These are phyloP conservation scores for Trachelus tabidus DNA, from an alignment of 2,888 invertebrate genomes.

Conservation along the genomic window DNA sequence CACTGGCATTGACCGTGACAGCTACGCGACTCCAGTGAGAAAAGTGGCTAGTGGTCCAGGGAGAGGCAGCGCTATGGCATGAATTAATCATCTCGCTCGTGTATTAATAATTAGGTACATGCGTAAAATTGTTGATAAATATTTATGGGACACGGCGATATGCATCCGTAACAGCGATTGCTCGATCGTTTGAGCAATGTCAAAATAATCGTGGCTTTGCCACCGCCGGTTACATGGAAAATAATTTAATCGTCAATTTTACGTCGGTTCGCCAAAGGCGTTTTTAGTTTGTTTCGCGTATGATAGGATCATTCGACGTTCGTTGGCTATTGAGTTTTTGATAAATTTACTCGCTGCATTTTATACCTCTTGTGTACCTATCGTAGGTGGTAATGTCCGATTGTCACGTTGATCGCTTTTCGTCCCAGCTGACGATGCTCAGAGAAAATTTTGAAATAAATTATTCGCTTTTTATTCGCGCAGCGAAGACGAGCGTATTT, in stretches of 20 bases:
- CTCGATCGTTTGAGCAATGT: slow-evolving; percentile 34
- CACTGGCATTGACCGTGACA: slow-evolving; percentile 1
- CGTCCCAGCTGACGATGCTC: too few relatives aligned
- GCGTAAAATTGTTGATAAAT: slow-evolving; percentile 46
- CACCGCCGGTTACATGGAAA: slow-evolving; percentile 31
- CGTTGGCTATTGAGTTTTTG: neutral
- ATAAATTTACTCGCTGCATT: neutral
- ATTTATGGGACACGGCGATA: slow-evolving; percentile 44
- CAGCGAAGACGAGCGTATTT: neutral
- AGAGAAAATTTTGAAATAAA: too few relatives aligned
- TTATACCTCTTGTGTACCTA: neutral
- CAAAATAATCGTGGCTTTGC: slow-evolving; percentile 37
- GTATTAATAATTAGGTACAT: slow-evolving; percentile 42
- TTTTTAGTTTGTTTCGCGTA: neutral
- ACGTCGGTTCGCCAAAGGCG: slow-evolving; percentile 6
- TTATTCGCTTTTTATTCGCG: neutral
- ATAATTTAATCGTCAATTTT: slow-evolving; percentile 36
- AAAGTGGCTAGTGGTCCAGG: neutral
- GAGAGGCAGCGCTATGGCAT: slow-evolving; percentile 23
- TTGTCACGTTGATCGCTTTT: too few relatives aligned
- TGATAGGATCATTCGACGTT: neutral
- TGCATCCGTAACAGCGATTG: slow-evolving; percentile 43
- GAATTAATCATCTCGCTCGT: slow-evolving; percentile 42
- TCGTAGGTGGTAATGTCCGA: neutral
- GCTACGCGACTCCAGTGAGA: neutral